A percentile compares a stretch with the other conserved stretches of the same genome.
These are phyloP conservation scores for Callithrix jacchus DNA, from an alignment of 2,113 vertebrate genomes.

Conservation along the genomic window DNA sequence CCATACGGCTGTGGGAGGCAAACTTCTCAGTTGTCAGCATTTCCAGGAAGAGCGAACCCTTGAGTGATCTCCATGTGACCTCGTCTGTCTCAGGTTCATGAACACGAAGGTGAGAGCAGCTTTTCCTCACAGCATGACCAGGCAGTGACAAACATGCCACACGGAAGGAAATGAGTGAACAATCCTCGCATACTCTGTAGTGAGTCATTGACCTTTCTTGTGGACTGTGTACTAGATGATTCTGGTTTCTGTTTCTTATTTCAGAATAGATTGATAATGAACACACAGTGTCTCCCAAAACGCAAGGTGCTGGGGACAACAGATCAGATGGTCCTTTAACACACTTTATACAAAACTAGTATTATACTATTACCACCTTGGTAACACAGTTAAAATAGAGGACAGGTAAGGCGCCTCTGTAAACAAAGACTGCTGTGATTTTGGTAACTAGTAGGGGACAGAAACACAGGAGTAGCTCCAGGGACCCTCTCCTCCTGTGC, in stretches of 20 bases:
- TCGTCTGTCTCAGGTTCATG: neutral
- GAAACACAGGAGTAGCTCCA: neutral
- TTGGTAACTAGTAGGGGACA: neutral
- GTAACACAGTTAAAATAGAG: neutral
- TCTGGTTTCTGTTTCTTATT: slow-evolving; percentile 26
- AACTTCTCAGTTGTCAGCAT: slow-evolving; percentile 12
- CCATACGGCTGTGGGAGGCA: neutral
- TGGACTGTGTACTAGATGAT: neutral
- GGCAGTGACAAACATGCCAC: slow-evolving; percentile 27
- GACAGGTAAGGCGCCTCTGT: neutral
- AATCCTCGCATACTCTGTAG: slow-evolving; percentile 5
- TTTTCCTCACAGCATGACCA: slow-evolving; percentile 35
- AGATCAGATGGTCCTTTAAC: neutral
- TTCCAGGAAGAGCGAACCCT: slow-evolving; percentile 60
- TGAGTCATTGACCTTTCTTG: slow-evolving; percentile 68
- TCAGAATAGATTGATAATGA: neutral
- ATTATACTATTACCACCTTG: neutral
- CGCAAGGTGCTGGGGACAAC: neutral
- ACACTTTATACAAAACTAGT: neutral
- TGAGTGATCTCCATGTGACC: slow-evolving; percentile 38
- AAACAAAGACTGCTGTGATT: neutral
- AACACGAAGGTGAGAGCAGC: neutral
- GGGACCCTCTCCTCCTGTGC: neutral
- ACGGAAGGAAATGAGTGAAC: slow-evolving; percentile 59
- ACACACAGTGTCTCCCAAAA: neutral